Evolutionary conservation across 2,888 invertebrate genomes (phyloP), one percentile per base, ranked within the genome.

Genomic region (Andrena haemorrhoa): DNA sequence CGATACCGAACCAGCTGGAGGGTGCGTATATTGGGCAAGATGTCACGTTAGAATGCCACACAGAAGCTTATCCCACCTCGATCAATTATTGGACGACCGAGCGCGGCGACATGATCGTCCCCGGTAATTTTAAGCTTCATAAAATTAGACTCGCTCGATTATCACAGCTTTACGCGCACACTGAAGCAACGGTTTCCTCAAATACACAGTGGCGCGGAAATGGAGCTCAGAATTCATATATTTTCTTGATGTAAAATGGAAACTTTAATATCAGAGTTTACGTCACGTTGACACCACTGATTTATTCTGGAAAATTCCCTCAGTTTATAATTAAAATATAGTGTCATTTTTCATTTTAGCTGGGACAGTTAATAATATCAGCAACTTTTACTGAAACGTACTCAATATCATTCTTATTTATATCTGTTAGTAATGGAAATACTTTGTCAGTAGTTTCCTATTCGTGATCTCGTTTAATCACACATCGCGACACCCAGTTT

Each of bases 81-180:
- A 98, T 98, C 94, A 98, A 98, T 95, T 98, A 98, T 94, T 98
- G 98, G 98, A 98, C 98, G 51, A 98, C 97, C 7, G 97, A 98
- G 90, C 95, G 97, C 79, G 98, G 98, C 64, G 98, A 98, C 93
- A 98, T 98, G 98, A 98, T 98, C 91, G 97, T 98, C 94, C 97
- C 98, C 94, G 98, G 98, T 98, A 95, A 96, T 90, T 91, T 86
- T 84, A 88, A 86, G 72, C 83, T 88, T 87, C 69, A 53, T 82
- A 76, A 56, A 66, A 26, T 68, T 65, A 60, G 10, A 56, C 10
- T 3, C 8, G 1, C 41, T n/a, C 65, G n/a, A 53, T 76, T 12
- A 56, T 53, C 56, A n/a, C 7, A 33, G 20, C 29, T 7, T 66
- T 29, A 12, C 53, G 20, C 3, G 20, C 23, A 23, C 8, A 53